phyloP scores from a whole-genome alignment of 2,113 vertebrate genomes.

The Paramisgurnus dabryanus region DNA sequence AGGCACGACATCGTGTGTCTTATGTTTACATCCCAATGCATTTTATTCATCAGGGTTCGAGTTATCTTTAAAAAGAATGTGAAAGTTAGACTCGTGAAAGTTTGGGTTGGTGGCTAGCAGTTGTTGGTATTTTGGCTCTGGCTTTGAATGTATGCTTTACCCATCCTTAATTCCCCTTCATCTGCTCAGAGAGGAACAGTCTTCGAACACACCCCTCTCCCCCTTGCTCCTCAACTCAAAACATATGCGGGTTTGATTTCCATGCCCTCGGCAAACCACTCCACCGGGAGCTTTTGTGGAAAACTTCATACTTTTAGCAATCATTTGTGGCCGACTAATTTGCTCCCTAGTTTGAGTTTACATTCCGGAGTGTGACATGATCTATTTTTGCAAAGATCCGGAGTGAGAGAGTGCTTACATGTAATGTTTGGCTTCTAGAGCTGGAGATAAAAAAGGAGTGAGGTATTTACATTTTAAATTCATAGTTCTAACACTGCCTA shows the following conservation, averaged over 20 bases:
- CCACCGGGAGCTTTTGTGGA: slow-evolving; percentile 75
- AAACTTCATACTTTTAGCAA: slow-evolving; percentile 78
- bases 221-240: slow-evolving; percentile 75
- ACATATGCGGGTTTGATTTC: slow-evolving; percentile 77
- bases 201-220: slow-evolving; percentile 66
- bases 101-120: background rate
- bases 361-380: slow-evolving; percentile 78
- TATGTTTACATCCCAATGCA: background rate
- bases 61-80: background rate
- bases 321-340: slow-evolving; percentile 78
- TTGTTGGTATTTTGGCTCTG: background rate
- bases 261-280: slow-evolving; percentile 76
- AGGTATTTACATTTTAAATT: slow-evolving; percentile 45
- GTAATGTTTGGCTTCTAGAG: slow-evolving; percentile 64
- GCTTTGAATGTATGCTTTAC: background rate
- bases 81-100: background rate
- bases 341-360: slow-evolving; percentile 73
- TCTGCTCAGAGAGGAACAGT: slow-evolving; percentile 32
- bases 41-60: background rate
- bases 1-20: background rate
- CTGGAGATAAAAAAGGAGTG: slow-evolving; percentile 31
- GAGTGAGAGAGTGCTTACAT: slow-evolving; percentile 71
- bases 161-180: slow-evolving; percentile 35
- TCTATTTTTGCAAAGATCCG: slow-evolving; percentile 72
- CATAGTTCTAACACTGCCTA: slow-evolving; percentile 42